Base-by-base conservation (phyloP, 2,888 invertebrate species). In the Drosophila flavopinicola region DNA sequence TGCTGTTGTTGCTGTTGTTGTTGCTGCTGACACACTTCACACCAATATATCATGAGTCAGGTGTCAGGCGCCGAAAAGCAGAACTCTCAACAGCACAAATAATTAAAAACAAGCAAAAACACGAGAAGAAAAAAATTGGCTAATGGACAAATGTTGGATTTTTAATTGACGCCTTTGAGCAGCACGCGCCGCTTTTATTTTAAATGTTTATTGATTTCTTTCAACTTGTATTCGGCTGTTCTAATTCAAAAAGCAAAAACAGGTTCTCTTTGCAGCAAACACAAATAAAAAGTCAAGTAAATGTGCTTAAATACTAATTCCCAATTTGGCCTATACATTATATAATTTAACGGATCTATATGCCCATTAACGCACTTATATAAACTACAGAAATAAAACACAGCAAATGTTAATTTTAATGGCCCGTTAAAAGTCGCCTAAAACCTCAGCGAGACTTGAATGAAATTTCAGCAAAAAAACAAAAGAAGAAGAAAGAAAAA, bases 161-260 rank as follows among this genome's bases (percentile, higher is more conserved):
- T 73, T 77, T 78, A 80, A 80, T 85, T 85, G 82, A 68, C 78
- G 74, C 85, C 76, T 80, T 76, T 65, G 64, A 73, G 52, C 66
- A 82, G 82, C 83, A 83, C 85, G 85, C 83, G 85, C 82, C 78
- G 66, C 44, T 29, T 66, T 49, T 35, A 57, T 42, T 66, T 63
- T 49, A 23, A 63, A 57, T 61, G 24, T 63, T 59, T 59, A 41
- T 68, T 65, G 49, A 30, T 57, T 63, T 64, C 37, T 11, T 25
- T 9, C 2, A 15, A 53, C 17, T 53, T 33, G 48, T 63, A n/a
- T n/a, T n/a, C n/a, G n/a, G n/a, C n/a, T n/a, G 65, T 80, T 78
- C 75, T 67, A 74, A 64, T 77, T 74, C 11, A 35, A 82, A 47
- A n/a, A 3, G 20, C 27, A 29, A 25, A 44, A 79, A 77, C 85